Base-by-base conservation (phyloP, 1,140 invertebrate genomes). In the Drosophila fuyamai region DNA sequence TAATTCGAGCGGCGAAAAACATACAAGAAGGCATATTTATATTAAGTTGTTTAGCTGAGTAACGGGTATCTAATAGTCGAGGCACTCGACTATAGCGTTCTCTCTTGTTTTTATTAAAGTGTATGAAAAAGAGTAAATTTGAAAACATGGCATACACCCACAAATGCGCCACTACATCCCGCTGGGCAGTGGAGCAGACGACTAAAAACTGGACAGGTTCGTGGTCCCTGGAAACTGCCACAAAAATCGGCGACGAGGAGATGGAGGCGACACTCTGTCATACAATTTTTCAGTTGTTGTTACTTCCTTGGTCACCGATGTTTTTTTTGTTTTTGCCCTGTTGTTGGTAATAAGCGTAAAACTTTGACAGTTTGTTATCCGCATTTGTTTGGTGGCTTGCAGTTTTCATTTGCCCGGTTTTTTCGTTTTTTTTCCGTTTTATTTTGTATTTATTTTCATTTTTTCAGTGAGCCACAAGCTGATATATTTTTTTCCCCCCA, bases 281-380 rank as follows among this genome's bases (percentile, higher is more conserved):
- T 86, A 73, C 65, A 76, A 81, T 76, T 71, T 76, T 75, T 68
- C 43, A 57, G 66, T 76, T 74, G 65, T 43, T 51, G 65, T 43
- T 63, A 41, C 55, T 51, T 78, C 48, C 60, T 60, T 63, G 29
- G 72, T 35, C 43, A n/a, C 10, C 14, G 35, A 47, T 40, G 47
- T 61, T 38, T 35, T 44, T 44, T 14, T 44, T 36, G 60, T 47
- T 63, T 60, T 56, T 43, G 60, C 63, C 41, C 48, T 67, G 70
- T 51, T 74, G 57, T 66, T 73, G 76, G 83, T 88, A 86, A 86
- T 86, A 86, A 86, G 83, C 83, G 83, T 77, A 79, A 62, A 86
- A 86, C 83, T 88, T 88, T 88, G 83, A 88, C 83, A 88, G 84
- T 88, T 88, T 88, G 83, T 88, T 88, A 88, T 88, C 83, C 83